Conservation (phyloP, 1,140 invertebrate genomes). For the Zaprionus ghesquierei region DNA sequence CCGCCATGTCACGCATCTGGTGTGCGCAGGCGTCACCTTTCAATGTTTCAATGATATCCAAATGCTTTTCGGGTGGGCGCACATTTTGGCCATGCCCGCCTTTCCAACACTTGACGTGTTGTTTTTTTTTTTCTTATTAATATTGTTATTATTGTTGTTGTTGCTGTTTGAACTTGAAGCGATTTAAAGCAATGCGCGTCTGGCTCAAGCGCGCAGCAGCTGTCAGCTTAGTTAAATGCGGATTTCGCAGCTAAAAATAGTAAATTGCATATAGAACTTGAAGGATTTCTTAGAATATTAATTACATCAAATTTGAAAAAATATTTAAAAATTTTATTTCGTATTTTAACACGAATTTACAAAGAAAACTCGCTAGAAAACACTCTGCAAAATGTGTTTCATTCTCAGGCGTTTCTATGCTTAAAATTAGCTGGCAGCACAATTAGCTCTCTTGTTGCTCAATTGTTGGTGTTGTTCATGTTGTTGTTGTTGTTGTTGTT, state of each 20-base stretch:
- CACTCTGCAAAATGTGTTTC: slow-evolving; percentile 19
- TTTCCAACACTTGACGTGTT: slow-evolving; percentile 5
- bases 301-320: no score
- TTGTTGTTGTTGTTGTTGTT: slow-evolving; percentile 11
- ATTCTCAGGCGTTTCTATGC: slow-evolving; percentile 29
- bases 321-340: no score
- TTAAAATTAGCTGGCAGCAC: slow-evolving; percentile 9
- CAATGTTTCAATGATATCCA: slow-evolving; percentile 46
- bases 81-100: slow-evolving; percentile 43
- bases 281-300: not conserved
- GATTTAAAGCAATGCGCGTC: not conserved
- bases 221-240: not conserved
- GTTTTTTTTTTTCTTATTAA: not conserved
- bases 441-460: slow-evolving; percentile 19
- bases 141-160: slow-evolving; percentile 11
- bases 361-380: not conserved
- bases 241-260: not conserved
- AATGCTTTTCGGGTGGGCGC: slow-evolving; percentile 37
- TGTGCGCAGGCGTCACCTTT: slow-evolving; percentile 67
- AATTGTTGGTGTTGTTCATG: not conserved
- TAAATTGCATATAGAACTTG: not conserved
- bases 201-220: not conserved
- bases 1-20: slow-evolving; percentile 50
- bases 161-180: slow-evolving; percentile 24
- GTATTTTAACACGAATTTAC: not conserved